Evolutionary conservation across 1,140 invertebrate species (phyloP), one percentile per base, ranked within the genome.

Genomic region (Hyposmocoma kahamanoa): DNA sequence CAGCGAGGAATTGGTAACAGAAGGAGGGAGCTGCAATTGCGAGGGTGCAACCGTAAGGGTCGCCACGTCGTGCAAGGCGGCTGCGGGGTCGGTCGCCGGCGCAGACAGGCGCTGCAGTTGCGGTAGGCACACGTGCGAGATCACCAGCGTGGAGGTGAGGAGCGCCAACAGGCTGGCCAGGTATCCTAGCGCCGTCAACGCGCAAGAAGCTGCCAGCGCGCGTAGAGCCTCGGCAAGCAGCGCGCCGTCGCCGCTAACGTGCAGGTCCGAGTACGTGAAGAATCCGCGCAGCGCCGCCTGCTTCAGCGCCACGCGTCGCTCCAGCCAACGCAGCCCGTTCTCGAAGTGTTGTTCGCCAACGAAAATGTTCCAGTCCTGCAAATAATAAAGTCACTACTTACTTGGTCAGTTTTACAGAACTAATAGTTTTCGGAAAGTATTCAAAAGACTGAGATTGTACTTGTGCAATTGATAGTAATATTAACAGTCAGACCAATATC

Each of bases 251-350:
- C 91, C 67, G 21, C 95, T 69, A 47, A 89, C 89, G 50, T 88
- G 80, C 18, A 97, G 72, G 86, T 97, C 96, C 1, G 92, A 90
- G 66, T 97, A 98, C 0, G 95, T 94, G 65, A 95, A 93, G 92
- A 93, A 96, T 0, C 95, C 95, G 20, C 93, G 87, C 30, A 91
- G 87, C 20, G 86, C 73, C 3, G 92, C 93, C 85, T 97, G 91
- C 50, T 88, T 88, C 44, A 91, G 81, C 0, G 94, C 93, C 47
- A 96, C 78, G 36, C 89, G 85, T 42, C 84, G 88, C 74, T 96
- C 95, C 43, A 97, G 78, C 68, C 88, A 87, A 30, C 85, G 64
- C 24, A 96, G 69, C 20, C 81, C 72, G 45, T 90, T 89, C 42
- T 90, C 84, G 81, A 93, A 94, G 72, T 95, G 95, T 34, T 91